Base-by-base conservation (phyloP, 2,888 invertebrate genomes). In the Scaptomyza polygonia region DNA sequence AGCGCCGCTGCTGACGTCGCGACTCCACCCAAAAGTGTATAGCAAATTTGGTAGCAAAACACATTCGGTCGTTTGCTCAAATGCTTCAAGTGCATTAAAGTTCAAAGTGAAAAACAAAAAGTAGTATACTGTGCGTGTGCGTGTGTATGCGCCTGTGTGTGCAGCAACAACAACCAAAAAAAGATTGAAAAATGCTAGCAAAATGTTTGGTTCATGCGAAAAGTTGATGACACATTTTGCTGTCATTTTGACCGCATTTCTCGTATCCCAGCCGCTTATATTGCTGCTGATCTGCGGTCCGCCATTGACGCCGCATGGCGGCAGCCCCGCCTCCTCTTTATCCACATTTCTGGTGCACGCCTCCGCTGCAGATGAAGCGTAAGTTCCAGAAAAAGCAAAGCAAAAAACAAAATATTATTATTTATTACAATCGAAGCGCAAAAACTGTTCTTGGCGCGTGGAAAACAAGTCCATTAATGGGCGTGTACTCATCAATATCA, bases 211-310 rank as follows among this genome's bases (percentile, higher is more conserved):
- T 77, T 71, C 86, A 84, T 88, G 89, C 86, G 88, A 89, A 87
- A 91, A 91, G 91, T 91, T 91, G 91, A 91, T 91, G 91, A 90
- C 91, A 91, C 91, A 90, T 89, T 82, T 89, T 67, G 88, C 86
- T 76, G 80, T 90, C 84, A 81, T 90, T 88, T 89, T 91, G 90
- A 89, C 90, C 90, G 89, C 89, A 89, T 89, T 91, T 82, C 88
- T 90, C 54, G 76, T 88, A 77, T 81, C 88, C 75, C 89, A 91
- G 70, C 80, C 88, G 67, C 77, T 91, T 75, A 77, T 91, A 77
- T 82, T 89, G 78, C 78, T 89, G 77, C 77, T 89, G 70, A 78
- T 86, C 67, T 84, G 84, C 74, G 85, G 80, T 78, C 86, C 88
- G 68, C 86, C 77, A 54, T 29, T 65, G 42, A 63, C 70, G 64